Evolutionary conservation across 2,113 vertebrate genomes (phyloP).

Genomic region (Arenaria interpres): DNA sequence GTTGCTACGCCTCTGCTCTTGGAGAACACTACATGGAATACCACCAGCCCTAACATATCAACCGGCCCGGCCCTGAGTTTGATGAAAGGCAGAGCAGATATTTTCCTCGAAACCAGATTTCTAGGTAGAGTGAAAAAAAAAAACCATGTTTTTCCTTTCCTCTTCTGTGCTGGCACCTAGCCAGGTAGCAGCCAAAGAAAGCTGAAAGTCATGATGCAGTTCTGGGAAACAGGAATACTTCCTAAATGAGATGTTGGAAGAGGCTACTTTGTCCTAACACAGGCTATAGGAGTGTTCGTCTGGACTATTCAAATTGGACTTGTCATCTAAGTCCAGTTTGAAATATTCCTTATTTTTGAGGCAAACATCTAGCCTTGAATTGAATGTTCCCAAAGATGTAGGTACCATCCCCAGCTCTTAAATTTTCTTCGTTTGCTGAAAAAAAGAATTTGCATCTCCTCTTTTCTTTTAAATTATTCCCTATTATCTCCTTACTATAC

Average conservation of each 20-base stretch:
- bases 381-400: not conserved
- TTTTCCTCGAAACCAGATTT: slow-evolving; percentile 14
- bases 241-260: not conserved
- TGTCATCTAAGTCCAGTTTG: not conserved
- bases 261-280: not conserved
- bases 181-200: not conserved
- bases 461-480: not conserved
- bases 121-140: not conserved
- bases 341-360: not conserved
- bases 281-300: not conserved
- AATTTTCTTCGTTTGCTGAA: not conserved
- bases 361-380: not conserved
- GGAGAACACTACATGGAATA: not conserved
- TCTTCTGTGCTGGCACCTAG: not conserved
- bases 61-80: not conserved
- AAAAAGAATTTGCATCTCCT: not conserved
- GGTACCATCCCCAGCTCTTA: not conserved
- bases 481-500: not conserved
- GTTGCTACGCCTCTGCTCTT: not conserved
- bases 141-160: not conserved
- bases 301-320: not conserved
- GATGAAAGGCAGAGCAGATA: slow-evolving; percentile 15
- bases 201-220: not conserved
- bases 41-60: not conserved
- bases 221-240: not conserved